Evolutionary conservation across 2,888 invertebrate genomes (phyloP), one percentile per base, ranked within the genome.

Genomic region (Cryptops parisi): DNA sequence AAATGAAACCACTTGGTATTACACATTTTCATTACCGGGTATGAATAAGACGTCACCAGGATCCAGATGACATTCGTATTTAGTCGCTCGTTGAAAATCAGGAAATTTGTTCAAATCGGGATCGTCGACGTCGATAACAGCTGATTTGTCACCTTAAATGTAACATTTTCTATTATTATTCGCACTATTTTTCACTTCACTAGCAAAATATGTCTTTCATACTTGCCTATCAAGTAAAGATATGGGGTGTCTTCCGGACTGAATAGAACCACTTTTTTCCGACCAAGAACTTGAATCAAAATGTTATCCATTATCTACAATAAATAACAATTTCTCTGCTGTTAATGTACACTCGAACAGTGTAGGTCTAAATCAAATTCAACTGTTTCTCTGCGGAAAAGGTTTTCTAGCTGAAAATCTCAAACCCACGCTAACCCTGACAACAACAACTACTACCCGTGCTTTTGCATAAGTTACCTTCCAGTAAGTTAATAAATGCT

Each of bases 31-130:
- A 47, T 58, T 55, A 69, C 70, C 70, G 60, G 75, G 76, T 57
- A 76, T 75, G 58, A 72, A 76, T 3, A 76, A 60, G 46, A 72
- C 64, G 61, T 76, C 75, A 4, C 75, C 75, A 38, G 72, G 67
- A 26, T 70, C 63, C 53, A 76, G 59, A 9, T 63, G 49, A 24
- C 68, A 68, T 60, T 70, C 70, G 58, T 69, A 68, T 23, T 65
- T 60, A 2, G 61, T 62, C 2, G 69, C 72, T 41, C 67, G 60
- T 3, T 53, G 24, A 61, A 76, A 74, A 24, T 67, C 61, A 0
- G 75, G 75, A 62, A 62, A 75, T 47, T 60, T 63, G 1, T 63
- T 57, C 2, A 65, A 57, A 61, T 75, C 72, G 9, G 72, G 70
- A 55, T 68, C 64, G 57, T 74, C 73, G 24, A 74, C 66, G 60